phyloP scores from a whole-genome alignment of 2,888 invertebrate genomes.

The Leptopilina syphax region DNA sequence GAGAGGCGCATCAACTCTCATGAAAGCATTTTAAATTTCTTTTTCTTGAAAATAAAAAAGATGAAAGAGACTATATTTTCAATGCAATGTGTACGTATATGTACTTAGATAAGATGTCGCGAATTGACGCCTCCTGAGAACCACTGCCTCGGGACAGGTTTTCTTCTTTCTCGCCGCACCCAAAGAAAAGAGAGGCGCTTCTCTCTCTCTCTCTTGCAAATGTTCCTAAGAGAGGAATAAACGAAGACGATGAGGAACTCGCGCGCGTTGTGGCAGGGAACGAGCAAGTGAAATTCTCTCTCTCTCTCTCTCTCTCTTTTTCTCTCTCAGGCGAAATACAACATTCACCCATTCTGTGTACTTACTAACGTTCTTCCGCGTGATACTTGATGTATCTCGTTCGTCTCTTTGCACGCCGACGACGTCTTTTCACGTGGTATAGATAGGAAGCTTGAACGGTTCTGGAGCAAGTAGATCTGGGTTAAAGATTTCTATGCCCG shows the following conservation, averaged over 20 bases:
- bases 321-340: constrained; percentile 35
- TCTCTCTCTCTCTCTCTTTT: constrained; percentile 43
- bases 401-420: not conserved
- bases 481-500: constrained; percentile 74
- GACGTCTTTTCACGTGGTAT: constrained; percentile 23
- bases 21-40: constrained; percentile 9
- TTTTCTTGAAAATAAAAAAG: not conserved
- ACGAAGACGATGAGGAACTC: not conserved
- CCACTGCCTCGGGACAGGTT: constrained; percentile 36
- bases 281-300: constrained; percentile 47
- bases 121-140: constrained; percentile 28
- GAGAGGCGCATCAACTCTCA: not conserved
- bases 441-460: constrained; percentile 43
- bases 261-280: not conserved
- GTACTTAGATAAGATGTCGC: not conserved
- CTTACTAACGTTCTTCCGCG: constrained; percentile 47
- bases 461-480: constrained; percentile 71
- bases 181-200: constrained; percentile 24
- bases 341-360: constrained; percentile 39
- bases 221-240: constrained; percentile 10
- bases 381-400: constrained; percentile 42
- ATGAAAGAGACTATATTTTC: not conserved
- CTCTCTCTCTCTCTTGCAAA: not conserved
- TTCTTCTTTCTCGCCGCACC: constrained; percentile 17
- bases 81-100: not conserved